Evolutionary conservation across 2,797 vertebrate genomes (phyloP).

Genomic region (Ceyx erithaca): DNA sequence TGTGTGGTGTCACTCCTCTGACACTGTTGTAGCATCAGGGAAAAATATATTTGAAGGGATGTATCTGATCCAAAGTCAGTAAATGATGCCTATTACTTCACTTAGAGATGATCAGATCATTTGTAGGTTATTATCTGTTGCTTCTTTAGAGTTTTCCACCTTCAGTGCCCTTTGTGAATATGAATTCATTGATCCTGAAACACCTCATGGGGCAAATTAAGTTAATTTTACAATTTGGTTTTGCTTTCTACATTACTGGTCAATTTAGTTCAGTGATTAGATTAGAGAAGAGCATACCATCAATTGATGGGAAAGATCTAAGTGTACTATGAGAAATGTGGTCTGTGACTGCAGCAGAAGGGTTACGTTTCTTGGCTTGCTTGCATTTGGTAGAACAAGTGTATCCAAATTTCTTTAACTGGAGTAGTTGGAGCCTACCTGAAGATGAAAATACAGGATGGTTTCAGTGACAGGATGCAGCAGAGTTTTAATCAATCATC

Average conservation of each 20-base stretch:
- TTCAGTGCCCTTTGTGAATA: neutral
- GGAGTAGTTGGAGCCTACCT: neutral
- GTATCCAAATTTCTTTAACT: neutral
- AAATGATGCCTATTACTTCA: neutral
- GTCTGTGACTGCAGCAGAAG: neutral
- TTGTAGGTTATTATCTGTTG: neutral
- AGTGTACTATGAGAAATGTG: neutral
- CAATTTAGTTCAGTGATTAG: neutral
- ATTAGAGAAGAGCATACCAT: neutral
- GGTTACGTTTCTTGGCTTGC: neutral
- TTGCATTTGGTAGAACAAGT: neutral
- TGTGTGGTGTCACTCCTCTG: too few relatives aligned
- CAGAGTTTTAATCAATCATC: neutral
- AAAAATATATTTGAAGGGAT: too few relatives aligned
- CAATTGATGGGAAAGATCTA: neutral
- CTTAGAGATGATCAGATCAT: neutral
- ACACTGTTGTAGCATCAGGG: too few relatives aligned
- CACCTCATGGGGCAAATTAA: neutral
- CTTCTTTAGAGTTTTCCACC: neutral
- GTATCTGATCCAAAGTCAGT: neutral
- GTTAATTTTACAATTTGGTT: neutral
- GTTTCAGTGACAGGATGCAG: neutral
- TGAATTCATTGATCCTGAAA: constrained; percentile 8
- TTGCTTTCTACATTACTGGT: neutral
- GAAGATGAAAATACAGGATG: neutral